Evolutionary conservation across 2,113 vertebrate genomes (phyloP), one percentile per base, ranked within the genome.

Genomic region (Gopherus flavomarginatus): DNA sequence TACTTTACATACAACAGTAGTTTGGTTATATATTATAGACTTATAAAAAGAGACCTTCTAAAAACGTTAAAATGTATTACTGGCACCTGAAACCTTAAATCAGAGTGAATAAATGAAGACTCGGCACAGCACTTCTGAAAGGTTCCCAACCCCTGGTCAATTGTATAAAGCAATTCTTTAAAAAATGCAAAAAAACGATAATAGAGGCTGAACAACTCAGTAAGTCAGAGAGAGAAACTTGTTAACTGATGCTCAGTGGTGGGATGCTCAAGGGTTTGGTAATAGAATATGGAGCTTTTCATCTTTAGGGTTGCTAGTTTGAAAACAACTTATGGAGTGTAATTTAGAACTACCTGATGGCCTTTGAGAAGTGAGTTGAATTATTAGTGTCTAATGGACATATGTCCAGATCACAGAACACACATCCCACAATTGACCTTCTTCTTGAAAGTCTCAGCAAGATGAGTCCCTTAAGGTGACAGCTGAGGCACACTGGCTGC

Each of bases 261-360:
- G 11, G 69, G 69, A 86, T 50, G 81, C 87, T 94, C 85, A 38
- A 85, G 65, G 72, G 29, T 42, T 86, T 82, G 81, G 72, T 35
- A 88, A 54, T 29, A 91, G 85, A 69, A 83, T 50, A 77, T 4
- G 49, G 17, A 81, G 80, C 35, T 77, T 85, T 62, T 13, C 0
- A 27, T 81, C 65, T 96, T 87, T 91, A 79, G 42, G 87, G 38
- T 35, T 10, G 54, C 7, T 82, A 42, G 50, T 54, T 5, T 65
- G 90, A 42, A 90, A 62, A 65, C 42, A 86, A 69, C 8, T 75
- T 72, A 85, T 50, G 29, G 62, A 83, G 53, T 83, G 87, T 24
- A 86, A 1, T 0, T 8, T 42, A 65, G 57, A n/a, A 7, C 44
- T 56, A 44, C 7, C 24, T 1, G 62, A 19, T 69, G 53, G 35